Conservation (phyloP, 2,888 invertebrate genomes). For the Drosophila setosimentum region DNA sequence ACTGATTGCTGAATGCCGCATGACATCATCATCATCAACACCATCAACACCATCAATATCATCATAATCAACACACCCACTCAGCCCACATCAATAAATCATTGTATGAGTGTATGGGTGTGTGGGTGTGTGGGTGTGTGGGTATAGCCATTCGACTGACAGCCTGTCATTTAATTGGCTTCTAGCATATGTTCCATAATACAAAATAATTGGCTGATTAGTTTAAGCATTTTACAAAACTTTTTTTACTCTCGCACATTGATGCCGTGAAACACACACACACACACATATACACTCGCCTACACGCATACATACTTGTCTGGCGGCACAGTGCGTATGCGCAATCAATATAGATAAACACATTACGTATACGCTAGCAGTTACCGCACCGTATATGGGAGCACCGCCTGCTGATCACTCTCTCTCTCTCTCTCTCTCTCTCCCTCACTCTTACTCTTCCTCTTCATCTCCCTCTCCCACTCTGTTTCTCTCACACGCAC, state of each 20-base stretch:
- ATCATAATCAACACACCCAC: slow-evolving; percentile 9
- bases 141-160: slow-evolving; percentile 9
- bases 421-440: neutral
- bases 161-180: slow-evolving; percentile 37
- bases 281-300: slow-evolving; percentile 6
- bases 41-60: neutral
- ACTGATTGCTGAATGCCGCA: slow-evolving; percentile 8
- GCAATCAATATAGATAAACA: slow-evolving; percentile 56
- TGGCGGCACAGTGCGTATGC: slow-evolving; percentile 68
- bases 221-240: slow-evolving; percentile 13
- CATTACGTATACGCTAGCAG: slow-evolving; percentile 70
- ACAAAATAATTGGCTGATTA: slow-evolving; percentile 42
- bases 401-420: slow-evolving; percentile 34
- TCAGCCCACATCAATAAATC: neutral
- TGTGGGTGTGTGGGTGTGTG: neutral
- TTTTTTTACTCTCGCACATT: slow-evolving; percentile 1
- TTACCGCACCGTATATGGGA: slow-evolving; percentile 72
- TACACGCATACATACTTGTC: neutral
- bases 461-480: neutral
- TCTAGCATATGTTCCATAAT: slow-evolving; percentile 51
- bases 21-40: slow-evolving; percentile 34
- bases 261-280: slow-evolving; percentile 12
- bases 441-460: neutral
- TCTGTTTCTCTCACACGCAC: slow-evolving; percentile 1
- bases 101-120: slow-evolving; percentile 2